These are phyloP conservation scores for Zaprionus kolodkinae DNA, from an alignment of 1,140 invertebrate genomes.

Conservation along the genomic window DNA sequence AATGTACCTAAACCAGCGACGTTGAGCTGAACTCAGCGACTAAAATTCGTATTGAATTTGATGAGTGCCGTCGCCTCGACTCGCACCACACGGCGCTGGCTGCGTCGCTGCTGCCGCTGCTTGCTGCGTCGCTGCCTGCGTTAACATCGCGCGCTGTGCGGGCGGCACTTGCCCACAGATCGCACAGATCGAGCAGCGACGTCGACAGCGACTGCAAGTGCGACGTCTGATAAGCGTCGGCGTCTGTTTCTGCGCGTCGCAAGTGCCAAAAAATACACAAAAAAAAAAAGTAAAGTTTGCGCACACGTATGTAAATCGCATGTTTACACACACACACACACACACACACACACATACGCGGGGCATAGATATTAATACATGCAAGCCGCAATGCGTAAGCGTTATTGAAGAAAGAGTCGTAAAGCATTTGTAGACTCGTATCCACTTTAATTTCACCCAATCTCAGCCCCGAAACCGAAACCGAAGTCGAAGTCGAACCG, in stretches of 20 bases:
- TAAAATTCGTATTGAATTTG: conserved; percentile 67
- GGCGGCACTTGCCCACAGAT: conserved; percentile 31
- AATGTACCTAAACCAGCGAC: conserved; percentile 64
- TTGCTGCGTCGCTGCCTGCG: background rate
- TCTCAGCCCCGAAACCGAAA: too few species aligned
- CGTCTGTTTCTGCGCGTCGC: conserved; percentile 1
- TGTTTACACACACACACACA: conserved; percentile 1
- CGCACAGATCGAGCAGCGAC: conserved; percentile 14
- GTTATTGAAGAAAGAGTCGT: conserved; percentile 12
- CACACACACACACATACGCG: background rate
- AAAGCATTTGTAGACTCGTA: background rate
- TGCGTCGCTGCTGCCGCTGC: conserved; percentile 3
- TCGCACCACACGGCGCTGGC: conserved; percentile 13
- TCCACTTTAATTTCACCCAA: conserved; percentile 5
- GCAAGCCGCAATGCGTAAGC: background rate
- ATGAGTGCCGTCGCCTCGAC: conserved; percentile 53
- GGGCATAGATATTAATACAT: background rate
- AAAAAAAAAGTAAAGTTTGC: too few species aligned
- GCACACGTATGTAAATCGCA: conserved; percentile 5
- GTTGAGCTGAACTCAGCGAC: conserved; percentile 78
- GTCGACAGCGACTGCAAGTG: background rate
- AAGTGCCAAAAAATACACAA: conserved; percentile 2
- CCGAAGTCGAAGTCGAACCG: background rate
- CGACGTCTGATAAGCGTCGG: conserved; percentile 27
- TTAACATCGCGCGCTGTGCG: conserved; percentile 13